Base-by-base conservation (phyloP, 2,113 vertebrate species). In the Onychostruthus taczanowskii region DNA sequence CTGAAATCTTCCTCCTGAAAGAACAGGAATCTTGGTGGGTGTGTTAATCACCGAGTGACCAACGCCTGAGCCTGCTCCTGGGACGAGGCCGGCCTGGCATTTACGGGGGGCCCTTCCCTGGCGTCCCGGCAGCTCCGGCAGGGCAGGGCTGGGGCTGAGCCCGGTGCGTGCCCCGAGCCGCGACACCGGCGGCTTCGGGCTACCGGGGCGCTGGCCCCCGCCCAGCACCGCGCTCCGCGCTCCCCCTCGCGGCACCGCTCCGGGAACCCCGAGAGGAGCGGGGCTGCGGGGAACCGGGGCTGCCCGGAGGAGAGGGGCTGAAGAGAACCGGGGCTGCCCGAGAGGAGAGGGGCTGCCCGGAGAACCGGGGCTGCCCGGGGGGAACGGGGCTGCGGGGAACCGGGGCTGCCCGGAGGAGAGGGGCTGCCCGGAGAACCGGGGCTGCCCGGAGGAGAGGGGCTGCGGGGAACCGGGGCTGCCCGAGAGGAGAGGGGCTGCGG, bases 41-140 rank as follows among this genome's bases (percentile, higher is more conserved):
- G 18, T 43, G 64, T 19, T 17, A n/a, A 14, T 28, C 11, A 22
- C 43, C 21, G 3, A 8, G 59, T 33, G 46, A 6, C 39, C 39
- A 7, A 0, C 5, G 0, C 46, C 26, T 14, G 28, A 61, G 53
- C 39, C 39, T 9, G 46, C 33, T 52, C 22, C 68, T 24, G 3
- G 68, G 26, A 13, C n/a, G 35, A 14, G 66, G 43, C 68, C 6
- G 19, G 33, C 33, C 44, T 21, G 46, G 52, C 27, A n/a, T 4
- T n/a, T 15, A 0, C 16, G 3, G 16, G 21, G 26, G 19, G 1
- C 9, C 27, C 31, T 58, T 37, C 37, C 58, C 68, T 8, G 50
- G 43, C 5, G 5, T 41, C 35, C 41, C 15, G 24, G 75, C 85
- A 33, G 67, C 75, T 12, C 47, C 7, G 24, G 55, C 67, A 20